Evolutionary conservation across 2,888 invertebrate species (phyloP).

Genomic region (Nemurella pictetii): DNA sequence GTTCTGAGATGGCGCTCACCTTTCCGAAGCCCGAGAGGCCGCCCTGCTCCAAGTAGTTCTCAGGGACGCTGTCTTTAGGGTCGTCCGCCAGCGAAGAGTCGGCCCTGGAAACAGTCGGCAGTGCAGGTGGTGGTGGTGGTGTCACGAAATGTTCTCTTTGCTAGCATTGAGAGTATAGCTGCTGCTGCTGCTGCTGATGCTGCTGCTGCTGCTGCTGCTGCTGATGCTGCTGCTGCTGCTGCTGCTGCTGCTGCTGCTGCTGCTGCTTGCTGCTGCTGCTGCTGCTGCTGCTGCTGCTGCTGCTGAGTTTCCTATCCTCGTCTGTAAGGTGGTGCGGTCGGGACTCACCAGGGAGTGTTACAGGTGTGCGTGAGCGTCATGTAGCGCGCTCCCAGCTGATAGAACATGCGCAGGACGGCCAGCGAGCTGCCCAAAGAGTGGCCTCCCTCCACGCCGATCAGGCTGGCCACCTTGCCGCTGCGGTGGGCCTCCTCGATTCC

Average conservation of each 20-base stretch:
- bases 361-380: slow-evolving; percentile 85
- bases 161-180: too few species aligned
- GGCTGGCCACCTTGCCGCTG: slow-evolving; percentile 79
- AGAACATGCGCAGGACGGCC: slow-evolving; percentile 84
- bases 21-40: slow-evolving; percentile 59
- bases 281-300: too few species aligned
- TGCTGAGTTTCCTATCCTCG: background rate
- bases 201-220: too few species aligned
- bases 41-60: slow-evolving; percentile 49
- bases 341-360: slow-evolving; percentile 52
- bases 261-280: too few species aligned
- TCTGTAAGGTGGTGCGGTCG: background rate
- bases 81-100: slow-evolving; percentile 53
- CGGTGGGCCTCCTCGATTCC: slow-evolving; percentile 69
- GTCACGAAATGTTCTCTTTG: too few species aligned
- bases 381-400: slow-evolving; percentile 82
- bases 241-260: too few species aligned
- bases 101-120: slow-evolving; percentile 47
- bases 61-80: slow-evolving; percentile 49
- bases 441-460: slow-evolving; percentile 91
- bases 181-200: too few species aligned
- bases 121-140: too few species aligned
- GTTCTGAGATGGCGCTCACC: slow-evolving; percentile 48
- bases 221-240: too few species aligned
- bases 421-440: slow-evolving; percentile 89